Evolutionary conservation across 2,797 vertebrate genomes (phyloP), one percentile per base, ranked within the genome.

Genomic region (Pangasius mekongensis): DNA sequence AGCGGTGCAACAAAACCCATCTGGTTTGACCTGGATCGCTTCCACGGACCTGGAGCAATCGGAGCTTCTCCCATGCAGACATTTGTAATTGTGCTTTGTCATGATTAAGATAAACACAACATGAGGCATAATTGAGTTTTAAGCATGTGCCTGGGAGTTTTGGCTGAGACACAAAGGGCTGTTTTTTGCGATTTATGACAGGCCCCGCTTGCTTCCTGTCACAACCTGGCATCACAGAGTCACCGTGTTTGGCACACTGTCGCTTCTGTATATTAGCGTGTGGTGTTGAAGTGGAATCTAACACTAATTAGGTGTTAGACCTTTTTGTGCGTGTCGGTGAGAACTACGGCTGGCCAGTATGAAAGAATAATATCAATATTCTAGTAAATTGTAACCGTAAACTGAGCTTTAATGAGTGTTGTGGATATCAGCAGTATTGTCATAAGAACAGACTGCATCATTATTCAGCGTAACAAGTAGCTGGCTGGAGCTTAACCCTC

Each of bases 41-140:
- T 62, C 82, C 83, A 83, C 33, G 52, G 62, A 66, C 83, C 73
- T 22, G 77, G 73, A 85, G 82, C 54, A 73, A 36, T 39, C 39
- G 7, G 22, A 11, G 56, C 36, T 22, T 87, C 43, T 86, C 27
- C 56, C 49, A 33, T 6, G 18, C 62, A 67, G 43, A 64, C 18
- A 5, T 67, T 54, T 14, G 83, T 36, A 69, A 69, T 69, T 67
- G 66, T 64, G 84, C 82, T 67, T 85, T 36, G 10, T 74, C 86
- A 56, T 81, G 81, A 87, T 92, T 78, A 89, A 69, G 84, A 90
- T 84, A 78, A 91, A 92, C 87, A 86, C 56, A 2, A 47, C 67
- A 86, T 88, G 71, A 18, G 60, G 81, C 85, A 20, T 91, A 88
- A 92, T 89, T 89, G 78, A 69, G 76, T 90, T 90, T 86, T 89